Conservation (phyloP, 2,888 invertebrate species). For the Tiliacea citrago region DNA sequence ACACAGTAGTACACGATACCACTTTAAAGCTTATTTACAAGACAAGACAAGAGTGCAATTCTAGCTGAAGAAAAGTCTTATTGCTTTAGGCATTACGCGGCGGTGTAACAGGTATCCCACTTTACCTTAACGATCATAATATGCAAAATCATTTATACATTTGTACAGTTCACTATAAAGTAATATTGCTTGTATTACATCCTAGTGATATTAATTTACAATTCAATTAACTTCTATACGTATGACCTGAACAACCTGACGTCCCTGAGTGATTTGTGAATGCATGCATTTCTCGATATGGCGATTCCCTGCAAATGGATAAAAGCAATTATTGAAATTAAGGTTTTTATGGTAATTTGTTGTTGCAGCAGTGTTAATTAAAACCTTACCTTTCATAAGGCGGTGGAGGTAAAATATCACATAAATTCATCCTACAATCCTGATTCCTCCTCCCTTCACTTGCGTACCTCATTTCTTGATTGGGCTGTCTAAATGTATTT, state of each 20-base stretch:
- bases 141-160: slow-evolving; percentile 81
- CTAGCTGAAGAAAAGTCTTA: background rate
- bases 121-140: slow-evolving; percentile 71
- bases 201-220: slow-evolving; percentile 85
- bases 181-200: slow-evolving; percentile 89
- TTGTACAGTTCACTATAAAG: slow-evolving; percentile 80
- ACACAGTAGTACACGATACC: background rate
- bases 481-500: slow-evolving; percentile 85
- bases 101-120: slow-evolving; percentile 72
- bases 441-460: slow-evolving; percentile 82
- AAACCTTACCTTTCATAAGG: slow-evolving; percentile 86
- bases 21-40: background rate
- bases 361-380: background rate
- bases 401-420: slow-evolving; percentile 86
- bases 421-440: slow-evolving; percentile 88
- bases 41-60: background rate
- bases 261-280: slow-evolving; percentile 86
- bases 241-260: slow-evolving; percentile 87
- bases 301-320: slow-evolving; percentile 82
- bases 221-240: slow-evolving; percentile 85
- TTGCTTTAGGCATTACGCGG: slow-evolving; percentile 54
- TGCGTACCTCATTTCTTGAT: slow-evolving; percentile 80
- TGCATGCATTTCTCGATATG: slow-evolving; percentile 85
- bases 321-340: slow-evolving; percentile 20
- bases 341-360: background rate